A percentile compares a stretch with the other conserved stretches of the same genome.
Conservation (phyloP, 1,140 invertebrate species). For the Drosophila mojavensis region DNA sequence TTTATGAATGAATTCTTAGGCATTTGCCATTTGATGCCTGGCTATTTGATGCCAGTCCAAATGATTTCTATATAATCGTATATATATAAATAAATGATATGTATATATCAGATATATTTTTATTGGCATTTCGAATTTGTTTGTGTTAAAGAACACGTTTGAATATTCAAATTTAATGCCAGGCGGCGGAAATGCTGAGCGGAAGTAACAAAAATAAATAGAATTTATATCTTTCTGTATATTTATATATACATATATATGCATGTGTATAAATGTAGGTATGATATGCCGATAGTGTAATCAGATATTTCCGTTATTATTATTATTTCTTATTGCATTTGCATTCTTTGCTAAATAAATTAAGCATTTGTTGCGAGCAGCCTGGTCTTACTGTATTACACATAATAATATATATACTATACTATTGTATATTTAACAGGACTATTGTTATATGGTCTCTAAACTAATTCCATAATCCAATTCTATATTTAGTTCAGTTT, state of each 20-base stretch:
- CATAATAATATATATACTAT: no score
- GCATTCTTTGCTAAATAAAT: no score
- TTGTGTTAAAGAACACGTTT: constrained; percentile 13
- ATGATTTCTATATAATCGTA: constrained; percentile 22
- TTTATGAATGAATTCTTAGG: constrained; percentile 63
- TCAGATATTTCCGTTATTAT: no score
- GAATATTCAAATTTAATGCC: constrained; percentile 14
- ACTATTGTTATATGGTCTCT: no score
- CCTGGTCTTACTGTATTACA: no score
- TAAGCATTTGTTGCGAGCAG: no score
- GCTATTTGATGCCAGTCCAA: constrained; percentile 39
- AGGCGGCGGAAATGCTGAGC: constrained; percentile 11
- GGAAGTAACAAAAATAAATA: constrained; percentile 29
- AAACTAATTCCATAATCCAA: not conserved
- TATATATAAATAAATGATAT: not conserved
- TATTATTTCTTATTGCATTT: no score
- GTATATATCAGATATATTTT: constrained; percentile 5
- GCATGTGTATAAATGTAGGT: not conserved
- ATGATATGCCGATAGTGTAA: not conserved
- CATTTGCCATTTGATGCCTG: constrained; percentile 37
- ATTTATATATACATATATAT: not conserved
- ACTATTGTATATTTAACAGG: no score
- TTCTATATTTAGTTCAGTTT: not conserved
- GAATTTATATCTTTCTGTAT: not conserved
- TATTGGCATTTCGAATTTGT: constrained; percentile 6